Percentiles rank a stretch among this genome's conserved stretches.
Evolutionary conservation across 2,888 invertebrate genomes (phyloP).

Genomic region (Agrypnus murinus): DNA sequence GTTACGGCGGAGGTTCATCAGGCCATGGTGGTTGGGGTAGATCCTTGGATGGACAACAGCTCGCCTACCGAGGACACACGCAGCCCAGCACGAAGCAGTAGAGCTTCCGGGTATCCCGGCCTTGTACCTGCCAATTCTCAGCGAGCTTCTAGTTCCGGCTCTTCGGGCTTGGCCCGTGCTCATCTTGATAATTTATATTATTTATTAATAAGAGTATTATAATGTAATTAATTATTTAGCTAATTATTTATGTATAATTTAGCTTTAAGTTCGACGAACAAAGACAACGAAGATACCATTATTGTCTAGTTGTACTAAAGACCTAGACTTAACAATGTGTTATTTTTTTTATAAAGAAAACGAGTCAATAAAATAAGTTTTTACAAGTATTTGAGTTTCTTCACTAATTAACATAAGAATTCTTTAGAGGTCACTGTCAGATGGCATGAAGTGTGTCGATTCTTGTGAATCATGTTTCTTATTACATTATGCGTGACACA

Average conservation of each 20-base stretch:
- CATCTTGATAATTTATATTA: conserved; percentile 61
- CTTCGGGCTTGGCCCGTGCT: conserved; percentile 55
- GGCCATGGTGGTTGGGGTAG: conserved; percentile 84
- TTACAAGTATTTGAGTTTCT: conserved; percentile 40
- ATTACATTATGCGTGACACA: conserved; percentile 20
- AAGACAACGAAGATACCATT: conserved; percentile 65
- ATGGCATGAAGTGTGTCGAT: conserved; percentile 31
- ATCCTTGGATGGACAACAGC: conserved; percentile 82
- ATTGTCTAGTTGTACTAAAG: conserved; percentile 61
- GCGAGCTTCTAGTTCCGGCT: conserved; percentile 61
- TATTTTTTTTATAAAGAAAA: conserved; percentile 61
- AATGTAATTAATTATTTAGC: conserved; percentile 52
- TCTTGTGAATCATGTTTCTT: conserved; percentile 26
- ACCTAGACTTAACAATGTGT: conserved; percentile 63
- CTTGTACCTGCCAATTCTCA: conserved; percentile 70
- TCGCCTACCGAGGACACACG: conserved; percentile 85
- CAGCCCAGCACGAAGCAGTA: conserved; percentile 71
- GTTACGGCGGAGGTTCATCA: conserved; percentile 75
- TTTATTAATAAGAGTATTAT: conserved; percentile 62
- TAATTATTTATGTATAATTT: too few relatives aligned
- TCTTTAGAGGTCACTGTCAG: conserved; percentile 15
- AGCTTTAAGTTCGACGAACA: conserved; percentile 61
- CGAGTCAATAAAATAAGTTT: conserved; percentile 61
- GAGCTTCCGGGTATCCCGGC: conserved; percentile 58
- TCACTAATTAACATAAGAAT: conserved; percentile 30